These are phyloP conservation scores for Heterocephalus glaber DNA, from an alignment of 2,113 vertebrate genomes.

Conservation along the genomic window DNA sequence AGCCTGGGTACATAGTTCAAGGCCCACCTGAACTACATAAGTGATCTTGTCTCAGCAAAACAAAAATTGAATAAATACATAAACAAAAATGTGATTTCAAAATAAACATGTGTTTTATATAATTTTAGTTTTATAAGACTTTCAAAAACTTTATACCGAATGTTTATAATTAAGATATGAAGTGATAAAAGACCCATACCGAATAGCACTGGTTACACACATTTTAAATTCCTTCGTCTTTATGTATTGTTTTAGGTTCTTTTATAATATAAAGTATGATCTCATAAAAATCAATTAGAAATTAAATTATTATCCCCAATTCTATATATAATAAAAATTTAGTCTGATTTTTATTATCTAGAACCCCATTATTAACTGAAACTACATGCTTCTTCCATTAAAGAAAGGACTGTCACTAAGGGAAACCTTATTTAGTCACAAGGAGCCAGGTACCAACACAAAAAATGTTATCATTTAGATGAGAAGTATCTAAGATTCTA, in stretches of 20 bases:
- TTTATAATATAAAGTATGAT: background rate
- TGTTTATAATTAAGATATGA: background rate
- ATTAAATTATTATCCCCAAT: constrained; percentile 59
- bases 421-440: constrained; percentile 34
- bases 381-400: constrained; percentile 60
- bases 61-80: background rate
- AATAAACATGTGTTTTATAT: background rate
- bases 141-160: background rate
- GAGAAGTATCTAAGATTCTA: background rate
- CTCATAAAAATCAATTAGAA: constrained; percentile 50
- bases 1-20: background rate
- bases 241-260: constrained; percentile 19
- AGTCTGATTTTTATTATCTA: constrained; percentile 63
- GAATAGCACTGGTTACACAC: background rate
- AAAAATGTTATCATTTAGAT: background rate
- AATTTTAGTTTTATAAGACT: background rate
- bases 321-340: constrained; percentile 71
- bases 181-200: background rate
- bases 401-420: constrained; percentile 58
- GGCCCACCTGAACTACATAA: background rate
- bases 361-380: constrained; percentile 64
- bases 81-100: background rate
- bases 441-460: background rate
- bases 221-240: background rate
- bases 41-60: background rate